phyloP scores from a whole-genome alignment of 2,888 invertebrate genomes.

The Cryptocephalus primarius region DNA sequence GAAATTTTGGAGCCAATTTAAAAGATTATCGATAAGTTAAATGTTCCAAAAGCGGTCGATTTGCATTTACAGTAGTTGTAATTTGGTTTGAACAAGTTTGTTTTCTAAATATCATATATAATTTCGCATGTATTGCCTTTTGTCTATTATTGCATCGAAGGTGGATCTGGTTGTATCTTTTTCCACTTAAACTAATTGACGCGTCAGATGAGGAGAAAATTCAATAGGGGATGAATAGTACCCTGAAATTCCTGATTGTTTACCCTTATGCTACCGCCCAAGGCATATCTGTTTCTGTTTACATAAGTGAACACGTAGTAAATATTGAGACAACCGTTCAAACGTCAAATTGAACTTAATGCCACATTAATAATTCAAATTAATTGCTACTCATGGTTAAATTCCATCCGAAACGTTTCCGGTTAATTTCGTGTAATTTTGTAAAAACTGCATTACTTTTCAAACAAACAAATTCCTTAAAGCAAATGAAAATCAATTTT shows the following conservation, averaged over 20 bases:
- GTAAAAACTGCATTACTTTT: no score
- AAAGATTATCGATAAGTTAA: no score
- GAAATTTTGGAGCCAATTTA: no score
- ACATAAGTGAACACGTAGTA: conserved; percentile 9
- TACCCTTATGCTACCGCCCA: conserved; percentile 1
- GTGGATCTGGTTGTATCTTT: background rate
- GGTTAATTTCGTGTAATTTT: background rate
- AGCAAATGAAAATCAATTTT: no score
- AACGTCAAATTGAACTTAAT: conserved; percentile 13
- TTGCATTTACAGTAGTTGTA: no score
- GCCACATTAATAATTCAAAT: conserved; percentile 11
- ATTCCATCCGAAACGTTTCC: conserved; percentile 3
- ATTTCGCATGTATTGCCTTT: no score
- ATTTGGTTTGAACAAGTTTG: no score
- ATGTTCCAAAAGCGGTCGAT: no score
- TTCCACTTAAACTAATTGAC: background rate
- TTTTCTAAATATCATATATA: no score
- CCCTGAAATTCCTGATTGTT: background rate
- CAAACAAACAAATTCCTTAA: no score
- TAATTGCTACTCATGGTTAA: conserved; percentile 10
- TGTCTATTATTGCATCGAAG: no score
- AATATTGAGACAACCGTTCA: conserved; percentile 14
- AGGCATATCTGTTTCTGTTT: conserved; percentile 8
- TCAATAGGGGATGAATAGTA: background rate
- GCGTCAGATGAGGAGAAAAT: background rate